Percentiles rank a stretch among this genome's conserved stretches.
Conservation (phyloP, 1,140 invertebrate genomes). For the Cephus cinctus region DNA sequence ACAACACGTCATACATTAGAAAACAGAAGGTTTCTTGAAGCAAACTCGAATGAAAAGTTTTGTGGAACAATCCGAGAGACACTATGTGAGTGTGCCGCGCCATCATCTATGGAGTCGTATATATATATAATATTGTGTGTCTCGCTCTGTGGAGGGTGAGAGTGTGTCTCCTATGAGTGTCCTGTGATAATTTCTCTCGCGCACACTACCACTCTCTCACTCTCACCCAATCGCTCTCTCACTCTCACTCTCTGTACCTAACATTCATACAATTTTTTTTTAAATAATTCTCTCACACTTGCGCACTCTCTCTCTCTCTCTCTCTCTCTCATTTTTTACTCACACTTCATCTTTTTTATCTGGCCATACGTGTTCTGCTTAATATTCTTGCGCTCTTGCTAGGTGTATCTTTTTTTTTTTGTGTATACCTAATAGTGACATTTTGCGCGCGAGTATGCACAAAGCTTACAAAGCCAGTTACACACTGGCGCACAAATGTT, state of each 20-base stretch:
- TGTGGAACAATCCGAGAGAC: slow-evolving; percentile 59
- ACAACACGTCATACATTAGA: slow-evolving; percentile 60
- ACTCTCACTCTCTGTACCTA: slow-evolving; percentile 14
- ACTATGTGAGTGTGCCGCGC: slow-evolving; percentile 59
- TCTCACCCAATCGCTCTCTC: too few relatives aligned
- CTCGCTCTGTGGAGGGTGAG: slow-evolving; percentile 28
- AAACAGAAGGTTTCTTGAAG: slow-evolving; percentile 60
- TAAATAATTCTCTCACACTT: too few relatives aligned
- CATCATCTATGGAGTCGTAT: slow-evolving; percentile 60
- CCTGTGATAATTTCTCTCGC: too few relatives aligned
- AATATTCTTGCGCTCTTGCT: slow-evolving; percentile 5
- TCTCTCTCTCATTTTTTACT: slow-evolving; percentile 28
- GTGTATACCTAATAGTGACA: slow-evolving; percentile 31
- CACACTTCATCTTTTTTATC: slow-evolving; percentile 16
- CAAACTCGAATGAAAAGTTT: slow-evolving; percentile 60
- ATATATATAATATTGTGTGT: slow-evolving; percentile 56
- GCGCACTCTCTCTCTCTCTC: slow-evolving; percentile 23
- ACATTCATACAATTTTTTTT: slow-evolving; percentile 11
- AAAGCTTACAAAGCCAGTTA: slow-evolving; percentile 43
- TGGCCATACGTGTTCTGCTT: slow-evolving; percentile 40
- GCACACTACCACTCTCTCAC: too few relatives aligned
- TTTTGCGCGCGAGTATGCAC: slow-evolving; percentile 46
- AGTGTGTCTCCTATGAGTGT: slow-evolving; percentile 19
- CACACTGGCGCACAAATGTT: slow-evolving; percentile 51
- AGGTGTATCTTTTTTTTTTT: slow-evolving; percentile 9